These are phyloP conservation scores for Monopterus albus DNA, from an alignment of 2,113 vertebrate species.

Conservation along the genomic window DNA sequence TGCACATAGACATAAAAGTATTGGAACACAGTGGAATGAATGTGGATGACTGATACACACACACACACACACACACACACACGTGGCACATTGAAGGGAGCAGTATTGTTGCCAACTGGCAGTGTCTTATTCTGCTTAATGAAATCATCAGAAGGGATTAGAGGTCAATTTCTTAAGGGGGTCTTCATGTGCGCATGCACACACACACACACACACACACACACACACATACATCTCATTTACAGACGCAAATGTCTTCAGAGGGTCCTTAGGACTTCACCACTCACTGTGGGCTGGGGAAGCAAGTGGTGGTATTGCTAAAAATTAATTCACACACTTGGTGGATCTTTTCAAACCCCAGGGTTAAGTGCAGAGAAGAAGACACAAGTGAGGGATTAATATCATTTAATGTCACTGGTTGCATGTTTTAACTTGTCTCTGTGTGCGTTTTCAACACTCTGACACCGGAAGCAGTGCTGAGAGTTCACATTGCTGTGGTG, in stretches of 20 bases:
- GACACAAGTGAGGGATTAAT: constrained; percentile 48
- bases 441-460: constrained; percentile 13
- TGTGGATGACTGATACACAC: constrained; percentile 52
- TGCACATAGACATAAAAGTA: constrained; percentile 38
- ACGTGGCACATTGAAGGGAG: constrained; percentile 53
- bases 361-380: constrained; percentile 47
- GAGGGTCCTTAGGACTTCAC: constrained; percentile 48
- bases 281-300: constrained; percentile 47
- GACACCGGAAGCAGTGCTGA: constrained; percentile 12
- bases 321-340: constrained; percentile 68
- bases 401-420: constrained; percentile 51
- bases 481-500: too few relatives aligned
- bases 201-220: constrained; percentile 26
- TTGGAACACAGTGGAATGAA: constrained; percentile 48
- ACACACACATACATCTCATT: constrained; percentile 13
- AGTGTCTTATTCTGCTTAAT: constrained; percentile 71
- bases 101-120: constrained; percentile 69
- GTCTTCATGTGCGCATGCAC: constrained; percentile 43
- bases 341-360: constrained; percentile 53
- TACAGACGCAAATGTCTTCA: constrained; percentile 54
- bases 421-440: constrained; percentile 45
- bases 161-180: constrained; percentile 71
- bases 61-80: constrained; percentile 24
- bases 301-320: constrained; percentile 62
- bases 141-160: constrained; percentile 77